Percentiles rank a stretch among this genome's conserved stretches.
Conservation (phyloP, 2,113 vertebrate genomes). For the Elephas maximus region DNA sequence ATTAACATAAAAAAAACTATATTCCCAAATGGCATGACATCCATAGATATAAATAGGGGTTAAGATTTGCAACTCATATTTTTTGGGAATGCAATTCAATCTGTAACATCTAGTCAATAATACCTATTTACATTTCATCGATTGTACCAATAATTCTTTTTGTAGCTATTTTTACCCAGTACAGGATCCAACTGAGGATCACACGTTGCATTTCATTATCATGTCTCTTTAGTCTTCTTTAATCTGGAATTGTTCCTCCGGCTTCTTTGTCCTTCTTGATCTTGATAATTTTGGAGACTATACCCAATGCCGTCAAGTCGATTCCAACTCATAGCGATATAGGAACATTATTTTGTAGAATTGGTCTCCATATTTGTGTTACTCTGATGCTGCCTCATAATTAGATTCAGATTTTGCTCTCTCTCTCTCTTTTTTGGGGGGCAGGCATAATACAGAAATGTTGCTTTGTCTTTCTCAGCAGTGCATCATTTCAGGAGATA, state of each 20-base stretch:
- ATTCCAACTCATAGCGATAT: no score
- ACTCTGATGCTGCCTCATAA: not conserved
- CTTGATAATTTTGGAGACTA: not conserved
- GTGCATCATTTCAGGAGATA: not conserved
- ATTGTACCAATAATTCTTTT: not conserved
- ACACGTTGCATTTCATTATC: not conserved
- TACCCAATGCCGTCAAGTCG: no score
- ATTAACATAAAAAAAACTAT: no score
- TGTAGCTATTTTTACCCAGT: not conserved
- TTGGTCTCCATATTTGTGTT: not conserved
- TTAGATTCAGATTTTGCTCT: not conserved
- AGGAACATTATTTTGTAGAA: not conserved
- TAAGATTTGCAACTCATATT: no score
- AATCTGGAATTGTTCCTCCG: not conserved
- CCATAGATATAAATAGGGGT: no score
- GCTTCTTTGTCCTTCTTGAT: not conserved
- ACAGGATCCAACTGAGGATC: not conserved
- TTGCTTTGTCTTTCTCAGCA: not conserved
- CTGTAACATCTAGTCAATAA: not conserved
- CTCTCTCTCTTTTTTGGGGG: not conserved
- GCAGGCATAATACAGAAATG: not conserved
- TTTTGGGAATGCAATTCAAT: no score
- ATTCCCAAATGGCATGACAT: no score
- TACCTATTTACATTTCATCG: not conserved
- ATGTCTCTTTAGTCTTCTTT: not conserved